These are phyloP conservation scores for Mixornis gularis DNA, from an alignment of 2,113 vertebrate species.

Conservation along the genomic window DNA sequence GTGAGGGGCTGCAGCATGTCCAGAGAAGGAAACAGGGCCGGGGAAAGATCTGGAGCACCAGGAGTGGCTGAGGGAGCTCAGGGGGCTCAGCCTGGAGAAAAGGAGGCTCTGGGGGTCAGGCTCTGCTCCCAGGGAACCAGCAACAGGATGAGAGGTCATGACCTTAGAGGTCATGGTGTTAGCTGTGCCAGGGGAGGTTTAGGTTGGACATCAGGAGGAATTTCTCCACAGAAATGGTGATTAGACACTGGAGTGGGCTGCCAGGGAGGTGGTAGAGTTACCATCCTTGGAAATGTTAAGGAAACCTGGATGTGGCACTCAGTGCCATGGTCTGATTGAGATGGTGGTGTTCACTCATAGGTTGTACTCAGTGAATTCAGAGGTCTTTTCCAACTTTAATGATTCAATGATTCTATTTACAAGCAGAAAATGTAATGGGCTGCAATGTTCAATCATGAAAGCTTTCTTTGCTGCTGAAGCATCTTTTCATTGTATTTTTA, in stretches of 20 bases:
- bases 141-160: too few species aligned
- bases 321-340: background rate
- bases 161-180: background rate
- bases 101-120: background rate
- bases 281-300: background rate
- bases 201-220: background rate
- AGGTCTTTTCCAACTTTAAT: background rate
- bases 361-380: background rate
- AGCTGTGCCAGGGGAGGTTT: too few species aligned
- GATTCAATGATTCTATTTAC: background rate
- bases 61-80: background rate
- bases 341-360: accelerated
- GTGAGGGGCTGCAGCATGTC: background rate
- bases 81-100: background rate
- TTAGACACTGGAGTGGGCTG: background rate
- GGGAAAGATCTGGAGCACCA: background rate
- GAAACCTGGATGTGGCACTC: background rate
- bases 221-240: background rate
- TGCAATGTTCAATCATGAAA: conserved; percentile 55
- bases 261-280: background rate
- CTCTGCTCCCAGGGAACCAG: background rate
- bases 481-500: conserved; percentile 66
- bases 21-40: background rate
- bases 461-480: conserved; percentile 58
- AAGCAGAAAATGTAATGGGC: conserved; percentile 70